A percentile compares a stretch with the other conserved stretches of the same genome.
Evolutionary conservation across 1,140 invertebrate species (phyloP).

Genomic region (Aphelenchoides besseyi): DNA sequence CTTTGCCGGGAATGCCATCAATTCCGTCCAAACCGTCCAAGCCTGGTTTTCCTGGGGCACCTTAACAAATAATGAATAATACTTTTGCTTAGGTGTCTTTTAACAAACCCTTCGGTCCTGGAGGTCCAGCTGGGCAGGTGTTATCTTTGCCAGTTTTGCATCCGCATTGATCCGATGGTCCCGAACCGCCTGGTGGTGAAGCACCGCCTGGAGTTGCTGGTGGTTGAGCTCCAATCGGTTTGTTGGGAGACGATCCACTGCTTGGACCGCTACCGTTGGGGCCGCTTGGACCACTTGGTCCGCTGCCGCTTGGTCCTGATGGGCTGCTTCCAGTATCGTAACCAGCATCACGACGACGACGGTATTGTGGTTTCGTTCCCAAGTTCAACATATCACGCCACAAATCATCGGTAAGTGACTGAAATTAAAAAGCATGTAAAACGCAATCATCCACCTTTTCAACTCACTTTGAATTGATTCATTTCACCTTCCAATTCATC

Average conservation of each 20-base stretch:
- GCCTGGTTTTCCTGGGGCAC: slow-evolving; percentile 15
- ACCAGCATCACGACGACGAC: slow-evolving; percentile 14
- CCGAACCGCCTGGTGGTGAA: slow-evolving; percentile 14
- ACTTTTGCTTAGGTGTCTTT: background rate
- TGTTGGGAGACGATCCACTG: background rate
- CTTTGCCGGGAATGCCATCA: slow-evolving; percentile 13
- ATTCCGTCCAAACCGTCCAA: slow-evolving; percentile 24
- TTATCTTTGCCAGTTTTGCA: slow-evolving; percentile 27
- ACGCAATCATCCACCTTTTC: no score
- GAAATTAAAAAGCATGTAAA: background rate
- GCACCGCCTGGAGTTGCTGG: slow-evolving; percentile 19
- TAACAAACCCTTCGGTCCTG: slow-evolving; percentile 14
- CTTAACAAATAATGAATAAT: background rate
- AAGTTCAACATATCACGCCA: slow-evolving; percentile 20
- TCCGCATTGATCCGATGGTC: slow-evolving; percentile 15
- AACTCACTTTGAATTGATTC: slow-evolving; percentile 29
- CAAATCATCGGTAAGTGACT: slow-evolving; percentile 21
- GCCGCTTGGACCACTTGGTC: slow-evolving; percentile 3
- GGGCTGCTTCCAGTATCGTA: background rate
- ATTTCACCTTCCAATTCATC: slow-evolving; percentile 48
- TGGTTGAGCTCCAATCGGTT: background rate
- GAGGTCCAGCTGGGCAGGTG: slow-evolving; percentile 25
- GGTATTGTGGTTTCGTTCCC: slow-evolving; percentile 8
- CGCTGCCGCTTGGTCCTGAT: background rate
- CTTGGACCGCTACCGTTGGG: background rate